Percentiles rank a stretch among this genome's conserved stretches.
These are phyloP conservation scores for Calameuta pallipes DNA, from an alignment of 2,888 invertebrate species.

Conservation along the genomic window DNA sequence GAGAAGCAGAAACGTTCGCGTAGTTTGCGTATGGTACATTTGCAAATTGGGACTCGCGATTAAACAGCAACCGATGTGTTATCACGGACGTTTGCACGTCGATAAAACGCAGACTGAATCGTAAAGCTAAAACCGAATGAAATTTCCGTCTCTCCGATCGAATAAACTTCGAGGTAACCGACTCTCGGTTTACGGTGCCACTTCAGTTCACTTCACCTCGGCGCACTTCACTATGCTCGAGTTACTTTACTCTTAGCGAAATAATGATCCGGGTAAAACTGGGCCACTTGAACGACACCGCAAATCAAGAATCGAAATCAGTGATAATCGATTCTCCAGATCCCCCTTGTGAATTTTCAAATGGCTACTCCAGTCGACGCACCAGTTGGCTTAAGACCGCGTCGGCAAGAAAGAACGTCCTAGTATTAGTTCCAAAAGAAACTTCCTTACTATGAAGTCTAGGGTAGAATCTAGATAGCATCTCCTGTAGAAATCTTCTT, in stretches of 20 bases:
- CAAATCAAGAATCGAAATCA: not conserved
- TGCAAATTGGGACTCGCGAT: not conserved
- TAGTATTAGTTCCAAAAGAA: not conserved
- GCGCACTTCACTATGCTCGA: not conserved
- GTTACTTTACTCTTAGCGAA: not conserved
- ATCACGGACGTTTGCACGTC: not conserved
- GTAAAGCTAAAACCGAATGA: not conserved
- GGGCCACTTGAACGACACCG: not conserved
- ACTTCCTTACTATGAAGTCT: not conserved
- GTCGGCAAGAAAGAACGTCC: not conserved
- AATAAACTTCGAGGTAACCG: not conserved
- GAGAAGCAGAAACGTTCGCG: not conserved
- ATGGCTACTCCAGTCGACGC: not conserved
- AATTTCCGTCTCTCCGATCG: slow-evolving; percentile 2
- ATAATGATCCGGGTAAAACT: not conserved
- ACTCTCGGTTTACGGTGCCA: not conserved
- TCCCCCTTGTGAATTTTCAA: not conserved
- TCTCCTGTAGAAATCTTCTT: not conserved
- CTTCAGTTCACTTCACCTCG: not conserved
- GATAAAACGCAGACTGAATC: not conserved
- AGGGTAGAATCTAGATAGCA: not conserved
- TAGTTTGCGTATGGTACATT: not conserved
- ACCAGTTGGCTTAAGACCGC: not conserved
- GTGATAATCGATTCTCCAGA: not conserved
- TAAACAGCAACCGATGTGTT: not conserved